Evolutionary conservation across 2,797 vertebrate species (phyloP).

Genomic region (Poeciliopsis presidionis): DNA sequence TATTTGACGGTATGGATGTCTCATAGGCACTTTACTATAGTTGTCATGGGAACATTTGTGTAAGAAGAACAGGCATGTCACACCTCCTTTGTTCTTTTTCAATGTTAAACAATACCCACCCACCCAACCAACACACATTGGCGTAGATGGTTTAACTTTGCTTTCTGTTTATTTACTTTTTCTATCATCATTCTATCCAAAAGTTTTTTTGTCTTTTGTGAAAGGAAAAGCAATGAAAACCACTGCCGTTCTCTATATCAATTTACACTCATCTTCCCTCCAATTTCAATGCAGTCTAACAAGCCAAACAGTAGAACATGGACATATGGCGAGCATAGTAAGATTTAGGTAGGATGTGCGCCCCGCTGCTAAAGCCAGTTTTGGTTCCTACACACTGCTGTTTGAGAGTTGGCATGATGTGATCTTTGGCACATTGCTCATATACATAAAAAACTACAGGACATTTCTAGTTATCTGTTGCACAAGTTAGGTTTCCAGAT

Average conservation of each 20-base stretch:
- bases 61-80: constrained; percentile 69
- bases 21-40: constrained; percentile 56
- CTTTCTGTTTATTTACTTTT: constrained; percentile 28
- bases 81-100: constrained; percentile 62
- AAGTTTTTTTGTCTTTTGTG: not conserved
- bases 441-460: not conserved
- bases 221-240: not conserved
- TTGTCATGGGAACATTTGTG: constrained; percentile 73
- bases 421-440: not conserved
- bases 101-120: constrained; percentile 46
- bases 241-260: not conserved
- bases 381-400: not conserved
- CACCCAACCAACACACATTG: constrained; percentile 1
- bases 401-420: not conserved
- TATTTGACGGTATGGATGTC: constrained; percentile 34
- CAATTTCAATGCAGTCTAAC: not conserved
- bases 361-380: not conserved
- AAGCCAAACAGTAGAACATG: not conserved
- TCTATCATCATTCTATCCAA: not conserved
- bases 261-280: no score
- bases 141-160: constrained; percentile 38
- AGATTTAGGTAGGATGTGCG: not conserved
- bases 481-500: not conserved
- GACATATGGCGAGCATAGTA: not conserved
- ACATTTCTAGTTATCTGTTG: not conserved